phyloP scores from a whole-genome alignment of 2,888 invertebrate species.

The Parnassius apollo region DNA sequence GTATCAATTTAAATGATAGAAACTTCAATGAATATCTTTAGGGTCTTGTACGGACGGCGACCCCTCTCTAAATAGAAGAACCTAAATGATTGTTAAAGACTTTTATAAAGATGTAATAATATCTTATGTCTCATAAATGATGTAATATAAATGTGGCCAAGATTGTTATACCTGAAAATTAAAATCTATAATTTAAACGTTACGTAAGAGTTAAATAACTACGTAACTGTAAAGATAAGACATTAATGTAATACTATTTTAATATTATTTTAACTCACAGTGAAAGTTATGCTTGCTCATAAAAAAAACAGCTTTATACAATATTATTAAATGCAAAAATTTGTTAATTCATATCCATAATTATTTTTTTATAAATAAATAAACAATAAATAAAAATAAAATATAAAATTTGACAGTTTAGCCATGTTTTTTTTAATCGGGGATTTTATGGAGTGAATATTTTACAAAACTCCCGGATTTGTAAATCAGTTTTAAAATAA shows the following conservation, averaged over 20 bases:
- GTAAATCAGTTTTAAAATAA: too few species aligned
- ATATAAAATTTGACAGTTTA: too few species aligned
- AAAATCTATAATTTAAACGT: neutral
- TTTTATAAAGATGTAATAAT: neutral
- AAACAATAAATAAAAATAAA: too few species aligned
- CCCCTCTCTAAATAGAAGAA: slow-evolving; percentile 7
- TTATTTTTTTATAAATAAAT: too few species aligned
- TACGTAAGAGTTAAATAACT: slow-evolving; percentile 2
- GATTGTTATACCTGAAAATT: too few species aligned
- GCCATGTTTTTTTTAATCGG: too few species aligned
- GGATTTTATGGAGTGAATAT: too few species aligned
- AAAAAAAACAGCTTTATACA: too few species aligned
- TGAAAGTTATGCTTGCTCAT: slow-evolving; percentile 6
- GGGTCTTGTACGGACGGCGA: slow-evolving; percentile 20
- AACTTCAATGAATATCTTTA: slow-evolving; percentile 26
- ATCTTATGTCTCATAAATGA: neutral
- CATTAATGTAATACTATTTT: neutral
- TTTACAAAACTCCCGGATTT: too few species aligned
- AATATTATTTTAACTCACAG: slow-evolving; percentile 7
- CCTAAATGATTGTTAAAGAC: slow-evolving; percentile 9
- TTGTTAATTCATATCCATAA: too few species aligned
- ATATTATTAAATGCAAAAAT: too few species aligned
- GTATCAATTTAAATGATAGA: slow-evolving; percentile 26
- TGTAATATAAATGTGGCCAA: neutral
- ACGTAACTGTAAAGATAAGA: too few species aligned